Conservation (phyloP, 1,140 invertebrate species). For the Aphidius gifuensis region DNA sequence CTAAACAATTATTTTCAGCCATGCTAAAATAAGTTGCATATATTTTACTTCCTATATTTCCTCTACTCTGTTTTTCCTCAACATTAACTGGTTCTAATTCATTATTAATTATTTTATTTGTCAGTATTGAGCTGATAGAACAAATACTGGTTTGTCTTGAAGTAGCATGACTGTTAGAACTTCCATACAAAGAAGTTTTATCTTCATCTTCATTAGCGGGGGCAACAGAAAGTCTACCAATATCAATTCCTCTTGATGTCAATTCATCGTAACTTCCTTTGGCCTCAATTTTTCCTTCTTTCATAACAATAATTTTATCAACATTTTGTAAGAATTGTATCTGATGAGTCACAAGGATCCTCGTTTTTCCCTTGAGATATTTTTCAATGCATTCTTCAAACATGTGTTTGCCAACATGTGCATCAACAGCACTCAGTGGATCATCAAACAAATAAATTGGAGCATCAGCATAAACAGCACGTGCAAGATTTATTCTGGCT, state of each 20-base stretch:
- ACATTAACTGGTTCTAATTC: constrained; percentile 45
- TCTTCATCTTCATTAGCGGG: constrained; percentile 46
- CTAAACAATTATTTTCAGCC: constrained; percentile 61
- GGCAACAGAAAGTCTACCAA: constrained; percentile 61
- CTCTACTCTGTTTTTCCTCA: constrained; percentile 51
- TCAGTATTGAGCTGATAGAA: constrained; percentile 44
- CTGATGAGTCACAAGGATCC: constrained; percentile 87
- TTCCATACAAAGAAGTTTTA: constrained; percentile 31
- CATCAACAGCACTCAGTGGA: constrained; percentile 76
- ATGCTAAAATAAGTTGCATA: constrained; percentile 69
- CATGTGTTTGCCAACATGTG: constrained; percentile 69
- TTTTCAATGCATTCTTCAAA: constrained; percentile 66
- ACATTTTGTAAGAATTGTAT: constrained; percentile 79
- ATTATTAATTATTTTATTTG: constrained; percentile 31
- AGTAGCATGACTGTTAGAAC: constrained; percentile 36
- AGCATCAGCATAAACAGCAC: constrained; percentile 57
- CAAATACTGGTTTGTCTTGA: constrained; percentile 49
- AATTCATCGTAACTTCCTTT: constrained; percentile 61
- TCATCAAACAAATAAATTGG: constrained; percentile 79
- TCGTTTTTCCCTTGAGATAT: constrained; percentile 55
- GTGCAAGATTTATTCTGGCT: constrained; percentile 73
- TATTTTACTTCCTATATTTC: constrained; percentile 57
- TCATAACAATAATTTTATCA: constrained; percentile 73
- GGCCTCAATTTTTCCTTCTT: constrained; percentile 63
- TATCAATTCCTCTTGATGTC: constrained; percentile 69